A percentile compares a stretch with the other conserved stretches of the same genome.
These are phyloP conservation scores for Morelia viridis DNA, from an alignment of 2,797 vertebrate species.

Conservation along the genomic window DNA sequence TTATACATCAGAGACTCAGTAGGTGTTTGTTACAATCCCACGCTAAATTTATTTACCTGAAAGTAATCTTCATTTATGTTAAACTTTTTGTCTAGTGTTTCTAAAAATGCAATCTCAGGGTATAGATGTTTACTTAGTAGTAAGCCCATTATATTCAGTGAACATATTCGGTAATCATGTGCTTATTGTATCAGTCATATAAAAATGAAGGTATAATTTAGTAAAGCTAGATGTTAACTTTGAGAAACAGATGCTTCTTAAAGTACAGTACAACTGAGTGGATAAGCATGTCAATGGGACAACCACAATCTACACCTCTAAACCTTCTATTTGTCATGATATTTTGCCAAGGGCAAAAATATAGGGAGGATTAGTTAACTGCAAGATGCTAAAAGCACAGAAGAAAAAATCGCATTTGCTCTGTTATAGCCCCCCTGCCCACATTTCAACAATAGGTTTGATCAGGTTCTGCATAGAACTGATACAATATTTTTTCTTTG, in stretches of 20 bases:
- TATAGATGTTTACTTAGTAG: not conserved
- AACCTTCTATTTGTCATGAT: not conserved
- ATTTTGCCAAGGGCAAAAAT: not conserved
- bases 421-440: not conserved
- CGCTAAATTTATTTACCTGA: not conserved
- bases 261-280: not conserved
- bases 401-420: not conserved
- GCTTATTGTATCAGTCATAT: not conserved
- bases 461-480: not conserved
- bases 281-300: not conserved
- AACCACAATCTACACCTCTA: not conserved
- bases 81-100: not conserved
- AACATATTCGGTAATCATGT: not conserved
- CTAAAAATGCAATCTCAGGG: not conserved
- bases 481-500: not conserved
- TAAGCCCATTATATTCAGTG: not conserved
- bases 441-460: not conserved
- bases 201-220: not conserved
- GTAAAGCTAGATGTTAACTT: not conserved
- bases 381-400: not conserved
- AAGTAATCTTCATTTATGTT: not conserved
- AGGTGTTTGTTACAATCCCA: not conserved
- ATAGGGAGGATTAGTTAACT: not conserved
- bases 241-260: constrained; percentile 1
- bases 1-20: not conserved